These are phyloP conservation scores for Leucoma salicis DNA, from an alignment of 2,888 invertebrate genomes.

Conservation along the genomic window DNA sequence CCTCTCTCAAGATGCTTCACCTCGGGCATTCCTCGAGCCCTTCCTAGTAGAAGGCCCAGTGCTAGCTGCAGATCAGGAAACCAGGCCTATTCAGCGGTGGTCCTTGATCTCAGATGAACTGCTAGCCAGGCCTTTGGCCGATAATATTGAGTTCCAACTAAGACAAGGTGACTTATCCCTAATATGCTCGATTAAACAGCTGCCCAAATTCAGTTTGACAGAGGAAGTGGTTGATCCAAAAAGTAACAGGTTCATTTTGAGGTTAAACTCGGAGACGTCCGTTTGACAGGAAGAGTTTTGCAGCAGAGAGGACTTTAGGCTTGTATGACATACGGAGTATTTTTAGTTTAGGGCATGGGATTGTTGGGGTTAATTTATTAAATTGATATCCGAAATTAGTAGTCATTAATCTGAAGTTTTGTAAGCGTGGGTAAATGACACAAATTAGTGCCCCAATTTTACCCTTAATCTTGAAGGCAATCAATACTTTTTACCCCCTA, in stretches of 20 bases:
- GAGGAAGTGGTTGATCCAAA: constrained; percentile 98
- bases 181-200: constrained; percentile 90
- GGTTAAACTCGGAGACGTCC: constrained; percentile 97
- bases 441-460: too few species aligned
- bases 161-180: constrained; percentile 96
- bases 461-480: too few species aligned
- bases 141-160: constrained; percentile 94
- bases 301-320: constrained; percentile 52
- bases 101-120: constrained; percentile 96
- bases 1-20: constrained; percentile 95
- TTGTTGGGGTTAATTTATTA: background rate
- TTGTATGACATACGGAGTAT: constrained; percentile 67
- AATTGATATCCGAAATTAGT: background rate
- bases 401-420: too few species aligned
- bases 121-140: constrained; percentile 91
- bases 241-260: constrained; percentile 95
- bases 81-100: constrained; percentile 95
- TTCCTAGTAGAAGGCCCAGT: constrained; percentile 94
- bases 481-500: too few species aligned
- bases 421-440: too few species aligned
- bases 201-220: constrained; percentile 97
- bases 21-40: constrained; percentile 96
- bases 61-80: constrained; percentile 91
- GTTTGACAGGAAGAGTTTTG: constrained; percentile 86
- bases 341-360: constrained; percentile 39